These are phyloP conservation scores for Diorhabda elongata DNA, from an alignment of 1,140 invertebrate species.

Conservation along the genomic window DNA sequence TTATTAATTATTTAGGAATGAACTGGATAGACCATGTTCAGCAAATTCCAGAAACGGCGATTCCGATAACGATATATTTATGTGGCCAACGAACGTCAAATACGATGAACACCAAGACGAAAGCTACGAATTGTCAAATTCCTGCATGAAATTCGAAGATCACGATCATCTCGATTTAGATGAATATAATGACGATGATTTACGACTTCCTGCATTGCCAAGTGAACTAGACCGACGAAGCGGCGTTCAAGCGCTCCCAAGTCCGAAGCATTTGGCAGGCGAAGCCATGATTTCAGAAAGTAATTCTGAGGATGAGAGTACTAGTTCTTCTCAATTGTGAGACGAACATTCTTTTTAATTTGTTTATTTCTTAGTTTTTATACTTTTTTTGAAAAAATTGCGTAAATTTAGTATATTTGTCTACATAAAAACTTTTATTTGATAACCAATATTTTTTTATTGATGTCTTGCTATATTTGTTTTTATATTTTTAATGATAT, in stretches of 20 bases:
- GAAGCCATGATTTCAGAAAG: slow-evolving; percentile 56
- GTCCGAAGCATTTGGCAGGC: slow-evolving; percentile 59
- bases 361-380: background rate
- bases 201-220: slow-evolving; percentile 41
- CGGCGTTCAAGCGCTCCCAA: slow-evolving; percentile 31
- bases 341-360: slow-evolving; percentile 33
- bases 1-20: slow-evolving; percentile 21
- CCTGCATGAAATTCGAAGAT: slow-evolving; percentile 28
- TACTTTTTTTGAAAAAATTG: background rate
- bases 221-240: slow-evolving; percentile 42
- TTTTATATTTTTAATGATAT: slow-evolving; percentile 8
- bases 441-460: slow-evolving; percentile 16
- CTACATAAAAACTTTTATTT: slow-evolving; percentile 16
- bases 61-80: slow-evolving; percentile 31
- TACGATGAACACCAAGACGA: slow-evolving; percentile 13
- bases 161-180: slow-evolving; percentile 38
- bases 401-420: slow-evolving; percentile 5
- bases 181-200: slow-evolving; percentile 34
- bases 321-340: slow-evolving; percentile 46
- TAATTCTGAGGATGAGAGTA: slow-evolving; percentile 55
- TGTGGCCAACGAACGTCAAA: slow-evolving; percentile 17
- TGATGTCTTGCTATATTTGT: slow-evolving; percentile 7
- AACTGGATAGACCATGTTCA: slow-evolving; percentile 30
- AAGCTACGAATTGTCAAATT: slow-evolving; percentile 20
- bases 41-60: slow-evolving; percentile 33